These are phyloP conservation scores for Neoseiulus cucumeris DNA, from an alignment of 1,140 invertebrate genomes.

Conservation along the genomic window DNA sequence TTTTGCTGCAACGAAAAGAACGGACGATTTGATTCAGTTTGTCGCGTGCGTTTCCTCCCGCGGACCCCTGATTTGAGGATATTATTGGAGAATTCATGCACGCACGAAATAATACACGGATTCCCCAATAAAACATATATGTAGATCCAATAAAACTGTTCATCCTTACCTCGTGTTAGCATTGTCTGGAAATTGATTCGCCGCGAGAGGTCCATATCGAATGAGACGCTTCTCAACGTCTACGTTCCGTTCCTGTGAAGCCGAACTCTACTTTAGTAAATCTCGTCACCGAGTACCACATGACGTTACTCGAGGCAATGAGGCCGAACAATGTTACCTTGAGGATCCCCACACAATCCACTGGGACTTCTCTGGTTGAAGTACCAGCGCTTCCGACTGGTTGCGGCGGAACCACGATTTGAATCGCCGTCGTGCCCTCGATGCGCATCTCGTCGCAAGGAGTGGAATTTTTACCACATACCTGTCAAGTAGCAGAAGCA, in stretches of 20 bases:
- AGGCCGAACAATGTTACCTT: conserved; percentile 23
- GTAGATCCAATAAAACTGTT: no score
- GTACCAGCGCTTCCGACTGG: conserved; percentile 52
- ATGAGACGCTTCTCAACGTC: conserved; percentile 79
- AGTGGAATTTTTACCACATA: conserved; percentile 86
- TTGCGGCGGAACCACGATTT: conserved; percentile 64
- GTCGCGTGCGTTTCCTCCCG: no score
- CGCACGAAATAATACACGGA: no score
- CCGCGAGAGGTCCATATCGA: neutral
- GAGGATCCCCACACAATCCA: conserved; percentile 42
- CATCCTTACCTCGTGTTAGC: conserved; percentile 1
- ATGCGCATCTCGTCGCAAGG: conserved; percentile 66
- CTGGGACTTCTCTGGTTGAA: neutral
- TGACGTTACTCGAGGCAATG: neutral
- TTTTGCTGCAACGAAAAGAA: conserved; percentile 47
- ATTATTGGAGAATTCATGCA: no score
- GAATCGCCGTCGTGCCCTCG: conserved; percentile 79
- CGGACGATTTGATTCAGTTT: no score
- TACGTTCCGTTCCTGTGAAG: conserved; percentile 62
- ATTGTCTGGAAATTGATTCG: conserved; percentile 30
- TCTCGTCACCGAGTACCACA: neutral
- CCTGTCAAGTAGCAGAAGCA: conserved; percentile 54
- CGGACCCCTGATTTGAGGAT: no score
- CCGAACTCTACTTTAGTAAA: neutral
- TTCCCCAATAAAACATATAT: no score